Base-by-base conservation (phyloP, 2,888 invertebrate genomes). In the Leptopilina drosophilae region DNA sequence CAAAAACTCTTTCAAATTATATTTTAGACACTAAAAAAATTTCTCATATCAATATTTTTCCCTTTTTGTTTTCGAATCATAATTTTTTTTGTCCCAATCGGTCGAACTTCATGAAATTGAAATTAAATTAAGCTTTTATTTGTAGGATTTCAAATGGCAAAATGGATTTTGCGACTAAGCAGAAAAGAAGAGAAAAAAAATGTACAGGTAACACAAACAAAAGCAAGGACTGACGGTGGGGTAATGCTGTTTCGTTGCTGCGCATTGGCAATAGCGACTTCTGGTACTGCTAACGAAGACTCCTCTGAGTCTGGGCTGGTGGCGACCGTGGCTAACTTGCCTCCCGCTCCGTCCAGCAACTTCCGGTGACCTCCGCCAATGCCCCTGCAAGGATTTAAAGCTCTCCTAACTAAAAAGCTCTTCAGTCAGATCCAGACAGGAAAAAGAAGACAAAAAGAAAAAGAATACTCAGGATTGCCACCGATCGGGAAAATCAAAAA, bases 261-360 rank as follows among this genome's bases (percentile, higher is more conserved):
- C 86, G 87, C 87, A 85, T 85, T 88, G 80, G 89, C 86, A 83
- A 88, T 87, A 84, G 87, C 87, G 85, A 87, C 88, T 85, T 88
- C 90, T 86, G 89, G 90, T 84, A 89, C 88, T 86, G 87, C 86
- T 85, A 90, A 87, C 3, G 91, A 90, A 85, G 92, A 90, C 88
- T 92, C 92, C 84, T 93, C 93, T 85, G 93, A 93, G 87, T 93
- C 93, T 84, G 93, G 93, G 89, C 93, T 93, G 90, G 92, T 93
- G 84, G 93, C 93, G 87, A 93, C 92, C 82, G 93, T 93, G 85
- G 93, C 92, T 88, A 93, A 91, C 90, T 93, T 94, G 90, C 92
- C 92, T 89, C 93, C 92, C 84, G 92, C 88, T 84, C 92, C 90
- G 86, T 92, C 92, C 87, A 92, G 89, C 85, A 91, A 89, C 87